phyloP scores from a whole-genome alignment of 2,888 invertebrate genomes.

The Patella ulyssiponensis region DNA sequence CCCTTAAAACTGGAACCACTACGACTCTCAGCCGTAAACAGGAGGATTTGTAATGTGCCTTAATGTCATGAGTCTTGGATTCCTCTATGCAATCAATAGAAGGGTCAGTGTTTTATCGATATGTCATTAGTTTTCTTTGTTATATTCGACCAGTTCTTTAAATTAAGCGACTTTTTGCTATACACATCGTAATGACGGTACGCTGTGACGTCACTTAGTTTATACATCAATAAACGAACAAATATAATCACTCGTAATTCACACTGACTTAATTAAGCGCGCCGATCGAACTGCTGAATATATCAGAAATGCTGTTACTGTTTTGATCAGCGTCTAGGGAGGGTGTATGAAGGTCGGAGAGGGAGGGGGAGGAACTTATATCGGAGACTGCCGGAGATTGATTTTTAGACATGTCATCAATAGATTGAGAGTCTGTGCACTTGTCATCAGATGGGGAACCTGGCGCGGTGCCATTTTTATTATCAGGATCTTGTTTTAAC shows the following conservation, averaged over 20 bases:
- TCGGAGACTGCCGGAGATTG: conserved; percentile 64
- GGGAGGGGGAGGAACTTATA: conserved; percentile 64
- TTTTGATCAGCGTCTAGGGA: conserved; percentile 60
- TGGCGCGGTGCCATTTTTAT: conserved; percentile 29
- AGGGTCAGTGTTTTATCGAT: too few species aligned
- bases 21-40: too few species aligned
- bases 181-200: too few species aligned
- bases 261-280: conserved; percentile 43
- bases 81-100: too few species aligned
- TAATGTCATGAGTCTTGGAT: too few species aligned
- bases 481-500: conserved; percentile 62
- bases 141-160: too few species aligned
- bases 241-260: background rate
- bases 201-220: too few species aligned
- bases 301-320: conserved; percentile 59
- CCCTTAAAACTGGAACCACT: too few species aligned
- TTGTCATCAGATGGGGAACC: conserved; percentile 34
- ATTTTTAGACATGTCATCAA: conserved; percentile 55
- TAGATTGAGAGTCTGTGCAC: conserved; percentile 45
- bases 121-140: too few species aligned
- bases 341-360: conserved; percentile 61
- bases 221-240: too few species aligned
- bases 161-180: too few species aligned
- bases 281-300: conserved; percentile 61
- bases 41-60: too few species aligned